Percentiles rank a stretch among this genome's conserved stretches.
Conservation (phyloP, 2,797 vertebrate species). For the Chaetodon trifasciatus region DNA sequence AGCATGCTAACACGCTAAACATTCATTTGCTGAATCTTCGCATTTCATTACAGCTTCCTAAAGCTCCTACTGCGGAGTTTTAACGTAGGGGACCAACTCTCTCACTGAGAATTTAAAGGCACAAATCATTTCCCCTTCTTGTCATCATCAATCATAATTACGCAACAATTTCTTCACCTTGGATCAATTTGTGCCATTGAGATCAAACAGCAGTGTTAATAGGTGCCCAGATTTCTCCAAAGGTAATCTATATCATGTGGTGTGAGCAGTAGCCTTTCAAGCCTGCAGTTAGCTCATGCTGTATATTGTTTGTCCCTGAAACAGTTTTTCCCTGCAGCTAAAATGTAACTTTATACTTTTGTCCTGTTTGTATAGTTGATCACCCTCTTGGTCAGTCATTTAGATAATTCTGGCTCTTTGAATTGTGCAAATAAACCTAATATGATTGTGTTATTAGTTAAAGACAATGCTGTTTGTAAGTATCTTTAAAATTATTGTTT, state of each 20-base stretch:
- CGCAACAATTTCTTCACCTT: conserved; percentile 96
- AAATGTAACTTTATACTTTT: conserved; percentile 55
- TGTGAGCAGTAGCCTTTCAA: conserved; percentile 69
- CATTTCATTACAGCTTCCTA: conserved; percentile 49
- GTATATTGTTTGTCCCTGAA: conserved; percentile 60
- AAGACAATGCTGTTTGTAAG: neutral
- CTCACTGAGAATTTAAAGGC: conserved; percentile 82
- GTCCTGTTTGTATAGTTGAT: conserved; percentile 10
- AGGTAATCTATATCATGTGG: conserved; percentile 92
- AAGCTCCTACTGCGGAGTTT: conserved; percentile 61
- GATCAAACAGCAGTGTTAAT: conserved; percentile 91
- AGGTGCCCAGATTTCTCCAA: conserved; percentile 85
- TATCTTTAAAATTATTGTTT: neutral
- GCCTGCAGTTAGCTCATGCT: conserved; percentile 50
- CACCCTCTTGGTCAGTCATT: neutral
- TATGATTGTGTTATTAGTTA: neutral
- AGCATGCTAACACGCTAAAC: neutral
- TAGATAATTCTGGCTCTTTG: neutral
- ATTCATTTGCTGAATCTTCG: conserved; percentile 21
- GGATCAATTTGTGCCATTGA: conserved; percentile 95
- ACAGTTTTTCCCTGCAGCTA: conserved; percentile 44
- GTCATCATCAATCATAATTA: conserved; percentile 94
- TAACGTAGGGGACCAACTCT: conserved; percentile 76
- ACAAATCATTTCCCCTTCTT: conserved; percentile 85
- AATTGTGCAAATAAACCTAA: conserved; percentile 8